These are phyloP conservation scores for Cherax quadricarinatus DNA, from an alignment of 1,140 invertebrate genomes.

Conservation along the genomic window DNA sequence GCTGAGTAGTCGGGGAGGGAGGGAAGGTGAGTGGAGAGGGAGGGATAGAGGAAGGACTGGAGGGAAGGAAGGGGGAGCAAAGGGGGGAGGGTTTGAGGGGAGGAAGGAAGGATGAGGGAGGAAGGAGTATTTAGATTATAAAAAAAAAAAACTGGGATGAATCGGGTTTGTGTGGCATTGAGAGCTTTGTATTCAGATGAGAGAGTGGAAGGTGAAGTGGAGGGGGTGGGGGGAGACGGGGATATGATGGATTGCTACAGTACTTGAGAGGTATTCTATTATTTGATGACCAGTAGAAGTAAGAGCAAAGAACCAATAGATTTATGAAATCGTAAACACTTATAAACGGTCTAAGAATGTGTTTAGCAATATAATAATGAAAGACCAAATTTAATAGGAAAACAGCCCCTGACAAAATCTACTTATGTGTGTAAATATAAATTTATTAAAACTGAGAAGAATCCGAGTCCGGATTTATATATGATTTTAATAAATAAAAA, in stretches of 20 bases:
- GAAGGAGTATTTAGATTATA: neutral
- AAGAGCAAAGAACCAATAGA: too few relatives aligned
- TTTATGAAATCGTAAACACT: too few relatives aligned
- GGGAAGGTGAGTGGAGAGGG: neutral
- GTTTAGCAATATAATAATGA: too few relatives aligned
- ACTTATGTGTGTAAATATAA: too few relatives aligned
- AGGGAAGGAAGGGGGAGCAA: neutral
- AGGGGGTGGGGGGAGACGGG: neutral
- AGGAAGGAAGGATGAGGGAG: neutral
- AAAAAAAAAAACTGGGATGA: neutral
- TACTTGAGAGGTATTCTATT: too few relatives aligned
- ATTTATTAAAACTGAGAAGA: too few relatives aligned
- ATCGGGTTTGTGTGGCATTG: neutral
- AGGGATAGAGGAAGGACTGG: neutral
- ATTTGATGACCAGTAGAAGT: too few relatives aligned
- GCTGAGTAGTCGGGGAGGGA: neutral
- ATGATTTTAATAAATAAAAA: too few relatives aligned
- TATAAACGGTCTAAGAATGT: too few relatives aligned
- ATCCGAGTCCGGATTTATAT: too few relatives aligned
- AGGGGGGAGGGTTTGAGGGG: neutral
- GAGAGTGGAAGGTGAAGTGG: neutral
- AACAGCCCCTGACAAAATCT: too few relatives aligned
- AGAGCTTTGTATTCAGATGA: neutral
- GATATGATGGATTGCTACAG: neutral
- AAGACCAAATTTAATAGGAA: too few relatives aligned